Percentiles rank a stretch among this genome's conserved stretches.
Conservation (phyloP, 2,113 vertebrate genomes). For the Cranoglanis bouderius region DNA sequence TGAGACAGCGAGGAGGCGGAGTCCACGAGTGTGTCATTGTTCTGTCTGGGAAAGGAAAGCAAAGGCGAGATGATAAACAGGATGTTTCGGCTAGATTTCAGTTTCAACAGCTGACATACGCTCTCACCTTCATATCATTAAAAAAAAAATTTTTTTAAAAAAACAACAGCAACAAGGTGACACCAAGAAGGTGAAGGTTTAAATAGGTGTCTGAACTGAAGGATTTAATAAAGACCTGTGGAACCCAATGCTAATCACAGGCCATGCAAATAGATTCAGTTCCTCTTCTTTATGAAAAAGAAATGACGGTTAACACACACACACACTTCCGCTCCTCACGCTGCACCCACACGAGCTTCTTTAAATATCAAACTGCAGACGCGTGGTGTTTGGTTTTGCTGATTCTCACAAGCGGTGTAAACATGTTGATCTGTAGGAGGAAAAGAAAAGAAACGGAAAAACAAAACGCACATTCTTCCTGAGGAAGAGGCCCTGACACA, state of each 20-base stretch:
- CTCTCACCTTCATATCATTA: background rate
- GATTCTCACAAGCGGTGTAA: constrained; percentile 20
- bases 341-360: constrained; percentile 16
- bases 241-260: background rate
- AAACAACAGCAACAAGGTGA: background rate
- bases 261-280: constrained; percentile 1
- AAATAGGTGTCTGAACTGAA: background rate
- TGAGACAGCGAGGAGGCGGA: background rate
- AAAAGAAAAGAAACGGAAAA: background rate
- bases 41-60: constrained; percentile 31
- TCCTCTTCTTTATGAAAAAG: constrained; percentile 1
- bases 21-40: constrained; percentile 9
- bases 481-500: constrained; percentile 31
- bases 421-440: constrained; percentile 22
- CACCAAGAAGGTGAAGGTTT: background rate
- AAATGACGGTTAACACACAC: no score
- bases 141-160: background rate
- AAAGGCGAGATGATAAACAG: constrained; percentile 15
- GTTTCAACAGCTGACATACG: background rate
- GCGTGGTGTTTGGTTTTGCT: constrained; percentile 19
- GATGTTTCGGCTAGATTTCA: constrained; percentile 4
- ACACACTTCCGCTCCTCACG: constrained; percentile 2
- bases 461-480: constrained; percentile 22
- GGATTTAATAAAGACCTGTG: background rate
- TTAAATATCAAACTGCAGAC: background rate